Evolutionary conservation across 2,888 invertebrate species (phyloP).

Genomic region (Campoplex capitator): DNA sequence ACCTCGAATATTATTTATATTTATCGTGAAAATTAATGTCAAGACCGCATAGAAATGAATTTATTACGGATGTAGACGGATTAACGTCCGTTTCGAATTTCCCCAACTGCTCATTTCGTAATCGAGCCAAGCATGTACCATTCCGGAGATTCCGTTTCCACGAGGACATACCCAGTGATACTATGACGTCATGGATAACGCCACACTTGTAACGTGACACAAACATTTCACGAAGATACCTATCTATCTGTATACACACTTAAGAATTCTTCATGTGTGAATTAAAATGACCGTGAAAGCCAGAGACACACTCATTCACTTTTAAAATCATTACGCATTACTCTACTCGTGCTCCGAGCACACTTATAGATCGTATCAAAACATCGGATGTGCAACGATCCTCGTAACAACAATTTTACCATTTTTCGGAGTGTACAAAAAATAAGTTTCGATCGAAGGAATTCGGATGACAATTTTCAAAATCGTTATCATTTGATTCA

Average conservation of each 20-base stretch:
- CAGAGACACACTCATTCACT: slow-evolving; percentile 29
- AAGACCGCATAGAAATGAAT: not conserved
- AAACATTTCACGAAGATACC: slow-evolving; percentile 7
- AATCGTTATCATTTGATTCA: not conserved
- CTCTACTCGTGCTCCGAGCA: not conserved
- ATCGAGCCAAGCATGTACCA: slow-evolving; percentile 37
- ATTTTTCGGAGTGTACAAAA: not conserved
- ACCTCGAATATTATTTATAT: too few relatives aligned
- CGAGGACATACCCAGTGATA: slow-evolving; percentile 35
- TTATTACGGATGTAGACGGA: not conserved
- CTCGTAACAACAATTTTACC: not conserved
- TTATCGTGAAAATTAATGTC: not conserved
- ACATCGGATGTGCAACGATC: slow-evolving; percentile 21
- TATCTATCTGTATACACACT: not conserved
- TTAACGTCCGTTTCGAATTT: slow-evolving; percentile 58
- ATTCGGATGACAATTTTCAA: not conserved
- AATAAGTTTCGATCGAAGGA: not conserved
- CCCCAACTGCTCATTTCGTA: slow-evolving; percentile 60
- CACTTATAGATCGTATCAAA: not conserved
- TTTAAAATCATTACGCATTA: slow-evolving; percentile 10
- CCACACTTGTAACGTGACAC: slow-evolving; percentile 43
- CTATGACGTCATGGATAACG: slow-evolving; percentile 55
- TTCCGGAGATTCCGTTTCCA: slow-evolving; percentile 63
- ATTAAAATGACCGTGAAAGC: slow-evolving; percentile 37
- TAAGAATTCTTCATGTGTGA: not conserved